Evolutionary conservation across 2,113 vertebrate species (phyloP).

Genomic region (Myotis lucifugus): DNA sequence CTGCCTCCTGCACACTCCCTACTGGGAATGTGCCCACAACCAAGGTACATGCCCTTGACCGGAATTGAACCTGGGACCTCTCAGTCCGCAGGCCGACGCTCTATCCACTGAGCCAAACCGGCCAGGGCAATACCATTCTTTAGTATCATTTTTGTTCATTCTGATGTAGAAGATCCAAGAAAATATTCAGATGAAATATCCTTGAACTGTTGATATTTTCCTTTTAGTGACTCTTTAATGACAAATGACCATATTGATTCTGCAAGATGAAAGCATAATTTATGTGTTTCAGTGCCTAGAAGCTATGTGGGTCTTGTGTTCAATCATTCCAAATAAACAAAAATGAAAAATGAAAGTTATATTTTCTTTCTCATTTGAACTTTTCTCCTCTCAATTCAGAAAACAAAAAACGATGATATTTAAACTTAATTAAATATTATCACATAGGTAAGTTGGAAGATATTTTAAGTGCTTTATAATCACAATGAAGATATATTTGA

Average conservation of each 20-base stretch:
- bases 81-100: too few relatives aligned
- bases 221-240: conserved; percentile 8
- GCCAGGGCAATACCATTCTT: neutral
- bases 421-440: neutral
- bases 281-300: neutral
- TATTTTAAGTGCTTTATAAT: neutral
- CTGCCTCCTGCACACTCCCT: too few relatives aligned
- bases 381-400: neutral
- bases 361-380: conserved; percentile 33
- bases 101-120: too few relatives aligned
- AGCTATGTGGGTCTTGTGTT: neutral
- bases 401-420: neutral
- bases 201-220: neutral
- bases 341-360: neutral
- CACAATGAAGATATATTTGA: conserved; percentile 36
- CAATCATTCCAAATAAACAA: neutral
- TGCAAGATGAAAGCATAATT: neutral
- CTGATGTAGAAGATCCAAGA: neutral
- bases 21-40: too few relatives aligned
- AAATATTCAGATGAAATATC: neutral
- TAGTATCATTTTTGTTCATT: neutral
- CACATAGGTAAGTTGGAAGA: rapidly evolving
- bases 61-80: too few relatives aligned
- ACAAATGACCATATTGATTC: conserved; percentile 45
- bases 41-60: too few relatives aligned